Evolutionary conservation across 1,140 invertebrate genomes (phyloP).

Genomic region (Trachelipus rathkii): DNA sequence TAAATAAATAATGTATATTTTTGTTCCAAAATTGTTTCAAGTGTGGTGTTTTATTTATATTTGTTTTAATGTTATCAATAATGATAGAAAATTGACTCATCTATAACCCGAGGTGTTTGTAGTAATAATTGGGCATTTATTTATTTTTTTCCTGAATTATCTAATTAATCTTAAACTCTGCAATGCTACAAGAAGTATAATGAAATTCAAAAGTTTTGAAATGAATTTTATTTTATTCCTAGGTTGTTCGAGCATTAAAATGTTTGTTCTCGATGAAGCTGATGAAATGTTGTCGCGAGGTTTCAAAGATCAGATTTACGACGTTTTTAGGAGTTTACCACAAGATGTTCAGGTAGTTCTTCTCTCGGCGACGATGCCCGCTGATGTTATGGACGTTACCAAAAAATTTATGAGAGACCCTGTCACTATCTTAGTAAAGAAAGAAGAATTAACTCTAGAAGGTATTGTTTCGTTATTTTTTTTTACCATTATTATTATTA

Average conservation of each 20-base stretch:
- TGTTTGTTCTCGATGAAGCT: constrained; percentile 98
- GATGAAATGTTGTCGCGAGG: constrained; percentile 99
- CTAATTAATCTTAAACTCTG: too few species aligned
- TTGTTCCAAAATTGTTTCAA: too few species aligned
- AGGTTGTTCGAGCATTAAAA: constrained; percentile 77
- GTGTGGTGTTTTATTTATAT: too few species aligned
- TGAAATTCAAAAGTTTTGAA: too few species aligned
- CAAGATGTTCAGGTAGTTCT: constrained; percentile 91
- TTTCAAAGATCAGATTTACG: constrained; percentile 99
- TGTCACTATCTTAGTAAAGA: constrained; percentile 93
- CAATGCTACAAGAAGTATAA: too few species aligned
- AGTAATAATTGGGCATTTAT: too few species aligned
- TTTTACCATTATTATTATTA: too few species aligned
- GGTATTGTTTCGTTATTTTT: constrained; percentile 57
- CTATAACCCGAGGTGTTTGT: too few species aligned
- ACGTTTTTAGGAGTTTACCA: constrained; percentile 90
- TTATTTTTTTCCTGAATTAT: too few species aligned
- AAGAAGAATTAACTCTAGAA: constrained; percentile 97
- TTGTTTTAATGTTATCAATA: too few species aligned
- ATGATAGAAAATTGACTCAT: too few species aligned
- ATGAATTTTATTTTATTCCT: constrained; percentile 27
- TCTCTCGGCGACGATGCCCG: constrained; percentile 95
- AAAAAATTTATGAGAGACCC: constrained; percentile 96
- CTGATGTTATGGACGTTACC: constrained; percentile 95
- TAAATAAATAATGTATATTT: too few species aligned